Evolutionary conservation across 2,888 invertebrate species (phyloP).

Genomic region (Watsonalla cultraria): DNA sequence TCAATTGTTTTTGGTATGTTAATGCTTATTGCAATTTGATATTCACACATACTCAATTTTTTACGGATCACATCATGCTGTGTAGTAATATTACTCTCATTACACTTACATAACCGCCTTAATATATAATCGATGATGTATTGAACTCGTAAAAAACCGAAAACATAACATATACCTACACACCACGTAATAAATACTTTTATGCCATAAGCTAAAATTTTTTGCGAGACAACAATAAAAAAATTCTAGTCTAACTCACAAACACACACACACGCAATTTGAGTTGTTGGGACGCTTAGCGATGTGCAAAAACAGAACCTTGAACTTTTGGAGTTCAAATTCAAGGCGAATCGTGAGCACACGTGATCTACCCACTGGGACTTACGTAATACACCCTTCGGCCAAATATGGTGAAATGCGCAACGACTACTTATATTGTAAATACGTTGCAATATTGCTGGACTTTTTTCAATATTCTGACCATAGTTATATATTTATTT

Average conservation of each 20-base stretch:
- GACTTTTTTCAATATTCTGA: neutral
- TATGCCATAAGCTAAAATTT: constrained; percentile 15
- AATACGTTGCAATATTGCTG: neutral
- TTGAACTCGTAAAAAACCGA: neutral
- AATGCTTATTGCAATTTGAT: too few species aligned
- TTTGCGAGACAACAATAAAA: constrained; percentile 28
- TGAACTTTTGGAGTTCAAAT: constrained; percentile 71
- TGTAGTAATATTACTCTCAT: neutral
- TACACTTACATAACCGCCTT: neutral
- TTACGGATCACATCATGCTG: too few species aligned
- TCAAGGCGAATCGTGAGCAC: constrained; percentile 63
- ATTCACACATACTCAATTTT: too few species aligned
- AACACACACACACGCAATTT: constrained; percentile 36
- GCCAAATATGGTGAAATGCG: constrained; percentile 6
- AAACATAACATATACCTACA: constrained; percentile 3
- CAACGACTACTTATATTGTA: neutral
- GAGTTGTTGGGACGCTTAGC: constrained; percentile 49
- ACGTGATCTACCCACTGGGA: constrained; percentile 52
- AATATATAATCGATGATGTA: neutral
- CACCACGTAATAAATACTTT: constrained; percentile 9
- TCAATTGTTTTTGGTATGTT: too few species aligned
- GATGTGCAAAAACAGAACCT: constrained; percentile 70
- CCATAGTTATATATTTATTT: too few species aligned
- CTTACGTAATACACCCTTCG: constrained; percentile 56
- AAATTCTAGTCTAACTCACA: constrained; percentile 29